phyloP scores from a whole-genome alignment of 2,113 vertebrate species.

The Acrocephalus kingi region DNA sequence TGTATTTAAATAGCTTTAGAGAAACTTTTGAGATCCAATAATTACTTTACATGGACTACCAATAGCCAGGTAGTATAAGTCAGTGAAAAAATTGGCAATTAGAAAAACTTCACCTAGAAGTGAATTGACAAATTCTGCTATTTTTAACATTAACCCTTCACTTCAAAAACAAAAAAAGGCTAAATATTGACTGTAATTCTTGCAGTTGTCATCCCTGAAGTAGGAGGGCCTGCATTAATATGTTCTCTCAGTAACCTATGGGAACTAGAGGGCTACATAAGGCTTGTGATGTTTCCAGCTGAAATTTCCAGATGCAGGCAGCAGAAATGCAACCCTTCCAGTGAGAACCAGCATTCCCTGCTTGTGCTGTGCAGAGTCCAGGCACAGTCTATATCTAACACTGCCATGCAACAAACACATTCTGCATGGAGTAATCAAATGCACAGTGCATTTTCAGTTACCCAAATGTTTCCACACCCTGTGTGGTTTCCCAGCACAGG shows the following conservation, averaged over 20 bases:
- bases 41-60: neutral
- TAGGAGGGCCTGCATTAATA: neutral
- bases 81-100: neutral
- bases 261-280: neutral
- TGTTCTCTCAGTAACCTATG: neutral
- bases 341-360: neutral
- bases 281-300: neutral
- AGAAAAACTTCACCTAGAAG: neutral
- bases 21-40: neutral
- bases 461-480: neutral
- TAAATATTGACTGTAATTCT: neutral
- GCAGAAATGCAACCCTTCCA: neutral
- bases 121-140: neutral
- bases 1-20: neutral
- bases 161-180: neutral
- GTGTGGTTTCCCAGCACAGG: neutral
- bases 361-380: fast-evolving
- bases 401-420: neutral
- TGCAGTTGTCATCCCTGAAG: neutral
- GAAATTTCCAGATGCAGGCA: neutral
- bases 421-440: neutral
- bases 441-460: neutral
- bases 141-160: neutral
- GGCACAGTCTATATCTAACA: too few species aligned
- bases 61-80: neutral